Evolutionary conservation across 2,113 vertebrate species (phyloP).

Genomic region (Myodes glareolus): DNA sequence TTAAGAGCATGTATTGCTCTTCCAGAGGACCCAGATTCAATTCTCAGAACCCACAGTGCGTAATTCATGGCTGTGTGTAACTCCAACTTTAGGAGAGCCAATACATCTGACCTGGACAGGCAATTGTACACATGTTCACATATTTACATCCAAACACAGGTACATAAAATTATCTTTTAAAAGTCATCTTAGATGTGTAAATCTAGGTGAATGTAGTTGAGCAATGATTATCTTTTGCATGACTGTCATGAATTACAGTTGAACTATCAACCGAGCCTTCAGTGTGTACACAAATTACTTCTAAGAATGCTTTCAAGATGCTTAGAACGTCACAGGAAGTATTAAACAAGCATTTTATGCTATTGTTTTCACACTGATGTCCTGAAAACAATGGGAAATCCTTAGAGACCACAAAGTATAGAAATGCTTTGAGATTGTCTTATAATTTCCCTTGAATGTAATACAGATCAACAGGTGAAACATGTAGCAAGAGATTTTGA

Average conservation of each 20-base stretch:
- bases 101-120: neutral
- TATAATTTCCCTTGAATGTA: slow-evolving; percentile 13
- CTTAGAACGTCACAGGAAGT: neutral
- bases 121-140: neutral
- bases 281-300: neutral
- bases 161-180: neutral
- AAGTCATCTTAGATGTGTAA: neutral
- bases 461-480: neutral
- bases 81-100: neutral
- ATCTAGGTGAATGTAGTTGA: neutral
- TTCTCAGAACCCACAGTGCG: neutral
- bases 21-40: neutral
- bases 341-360: neutral
- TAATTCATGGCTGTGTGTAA: neutral
- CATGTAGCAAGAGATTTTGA: neutral
- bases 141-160: neutral
- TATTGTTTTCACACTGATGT: neutral
- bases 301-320: neutral
- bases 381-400: neutral
- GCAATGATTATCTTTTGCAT: neutral
- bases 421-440: neutral
- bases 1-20: neutral
- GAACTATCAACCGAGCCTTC: neutral
- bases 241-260: neutral
- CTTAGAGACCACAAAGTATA: neutral